Base-by-base conservation (phyloP, 2,113 vertebrate genomes). In the Gymnocephalus cernua region DNA sequence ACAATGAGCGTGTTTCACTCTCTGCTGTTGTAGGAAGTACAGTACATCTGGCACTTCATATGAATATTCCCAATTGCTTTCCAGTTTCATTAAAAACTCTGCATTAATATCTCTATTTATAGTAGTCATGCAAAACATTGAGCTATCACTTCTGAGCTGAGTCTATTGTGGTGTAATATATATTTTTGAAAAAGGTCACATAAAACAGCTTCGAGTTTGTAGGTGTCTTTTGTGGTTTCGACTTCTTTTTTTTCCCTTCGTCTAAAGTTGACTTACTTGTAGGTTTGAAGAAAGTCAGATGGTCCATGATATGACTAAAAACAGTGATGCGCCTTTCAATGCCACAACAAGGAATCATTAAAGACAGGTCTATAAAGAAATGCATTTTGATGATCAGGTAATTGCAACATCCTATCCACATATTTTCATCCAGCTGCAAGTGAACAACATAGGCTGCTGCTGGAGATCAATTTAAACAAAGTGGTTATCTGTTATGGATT, bases 111-210 rank as follows among this genome's bases (percentile, higher is more conserved):
- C 5, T 70, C 9, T 44, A 32, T 45, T 56, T 61, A 59, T 2
- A 25, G 7, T 18, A 16, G 2, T 50, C 1, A 2, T 27, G 15
- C n/a, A 9, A 63, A 59, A 61, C 27, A 51, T 0, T 48, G 18
- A 61, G 53, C 32, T 6, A 12, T 65, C 50, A 23, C 44, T 59
- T 44, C 45, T 62, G 14, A 76, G 65, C 8, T 2, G 35, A 51
- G 25, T 70, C 44, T 54, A 27, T 14, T 71, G 38, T 50, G 27
- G 13, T 29, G 48, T n/a, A 6, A 14, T 23, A 14, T 51, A 4
- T 48, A 18, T 74, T 78, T 73, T 53, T 29, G 4, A 32, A 23
- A 72, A 75, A 47, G 7, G 35, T 66, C n/a, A 32, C 6, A 47
- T 66, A 21, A 63, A 74, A 56, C 6, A 1, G 27, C 18, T 57